phyloP scores from a whole-genome alignment of 2,797 vertebrate species.

The Ptychadena robeensis region DNA sequence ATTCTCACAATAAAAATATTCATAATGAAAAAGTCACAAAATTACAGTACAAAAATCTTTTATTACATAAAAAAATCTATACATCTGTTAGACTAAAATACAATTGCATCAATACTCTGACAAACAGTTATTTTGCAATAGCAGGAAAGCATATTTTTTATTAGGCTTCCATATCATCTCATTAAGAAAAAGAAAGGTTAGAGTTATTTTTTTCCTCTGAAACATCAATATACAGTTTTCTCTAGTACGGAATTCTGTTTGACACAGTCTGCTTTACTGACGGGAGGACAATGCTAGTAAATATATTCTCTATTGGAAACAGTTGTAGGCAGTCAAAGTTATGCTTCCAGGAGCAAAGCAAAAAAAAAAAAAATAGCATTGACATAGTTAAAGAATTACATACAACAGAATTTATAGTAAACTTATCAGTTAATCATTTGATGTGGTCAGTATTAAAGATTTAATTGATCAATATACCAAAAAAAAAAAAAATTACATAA shows the following conservation, averaged over 20 bases:
- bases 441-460: neutral
- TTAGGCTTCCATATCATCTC: slow-evolving; percentile 51
- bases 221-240: slow-evolving; percentile 67
- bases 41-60: slow-evolving; percentile 63
- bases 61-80: slow-evolving; percentile 80
- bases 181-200: slow-evolving; percentile 72
- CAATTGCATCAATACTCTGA: slow-evolving; percentile 81
- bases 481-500: neutral
- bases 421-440: neutral
- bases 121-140: slow-evolving; percentile 73
- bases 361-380: neutral
- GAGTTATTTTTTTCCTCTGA: slow-evolving; percentile 70
- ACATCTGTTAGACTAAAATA: slow-evolving; percentile 83
- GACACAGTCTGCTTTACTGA: slow-evolving; percentile 10
- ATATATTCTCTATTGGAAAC: neutral
- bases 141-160: slow-evolving; percentile 9
- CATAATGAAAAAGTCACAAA: neutral
- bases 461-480: neutral
- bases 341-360: neutral
- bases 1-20: too few relatives aligned
- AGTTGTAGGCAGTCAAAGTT: neutral
- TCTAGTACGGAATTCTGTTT: slow-evolving; percentile 9
- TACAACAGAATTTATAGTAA: neutral
- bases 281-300: neutral
- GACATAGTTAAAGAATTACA: neutral